phyloP scores from a whole-genome alignment of 2,888 invertebrate genomes.

The Amiota minor region DNA sequence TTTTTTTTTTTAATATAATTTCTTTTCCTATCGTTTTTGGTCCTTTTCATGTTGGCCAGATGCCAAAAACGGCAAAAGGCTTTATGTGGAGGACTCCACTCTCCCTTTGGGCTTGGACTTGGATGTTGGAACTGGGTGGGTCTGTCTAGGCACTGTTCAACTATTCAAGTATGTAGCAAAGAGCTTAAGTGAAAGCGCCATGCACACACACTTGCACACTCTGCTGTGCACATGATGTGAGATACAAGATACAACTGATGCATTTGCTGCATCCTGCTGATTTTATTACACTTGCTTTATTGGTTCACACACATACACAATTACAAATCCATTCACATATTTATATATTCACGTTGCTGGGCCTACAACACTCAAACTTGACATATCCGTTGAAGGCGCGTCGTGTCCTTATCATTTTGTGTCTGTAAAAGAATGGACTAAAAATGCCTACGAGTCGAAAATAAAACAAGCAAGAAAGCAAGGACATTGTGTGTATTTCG shows the following conservation, averaged over 20 bases:
- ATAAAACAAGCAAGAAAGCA: constrained; percentile 6
- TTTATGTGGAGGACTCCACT: not conserved
- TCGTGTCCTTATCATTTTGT: not conserved
- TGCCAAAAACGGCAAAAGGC: too few relatives aligned
- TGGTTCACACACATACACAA: constrained; percentile 19
- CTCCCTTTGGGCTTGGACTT: not conserved
- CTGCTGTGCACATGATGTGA: constrained; percentile 30
- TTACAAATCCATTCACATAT: constrained; percentile 15
- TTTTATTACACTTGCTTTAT: constrained; percentile 34
- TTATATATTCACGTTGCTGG: not conserved
- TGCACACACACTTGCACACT: not conserved
- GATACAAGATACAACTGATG: constrained; percentile 11
- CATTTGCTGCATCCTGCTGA: constrained; percentile 30
- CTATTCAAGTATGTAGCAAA: constrained; percentile 30
- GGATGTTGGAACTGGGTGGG: constrained; percentile 51
- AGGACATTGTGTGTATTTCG: not conserved
- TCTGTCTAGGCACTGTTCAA: constrained; percentile 19
- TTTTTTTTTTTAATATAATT: not conserved
- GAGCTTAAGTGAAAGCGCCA: too few relatives aligned
- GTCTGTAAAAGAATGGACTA: constrained; percentile 17
- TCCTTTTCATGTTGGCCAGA: too few relatives aligned
- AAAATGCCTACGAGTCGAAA: constrained; percentile 38
- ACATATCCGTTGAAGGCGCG: constrained; percentile 40
- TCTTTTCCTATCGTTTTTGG: not conserved
- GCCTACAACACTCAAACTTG: constrained; percentile 54